phyloP scores from a whole-genome alignment of 1,140 invertebrate genomes.

The Aphis craccivora region DNA sequence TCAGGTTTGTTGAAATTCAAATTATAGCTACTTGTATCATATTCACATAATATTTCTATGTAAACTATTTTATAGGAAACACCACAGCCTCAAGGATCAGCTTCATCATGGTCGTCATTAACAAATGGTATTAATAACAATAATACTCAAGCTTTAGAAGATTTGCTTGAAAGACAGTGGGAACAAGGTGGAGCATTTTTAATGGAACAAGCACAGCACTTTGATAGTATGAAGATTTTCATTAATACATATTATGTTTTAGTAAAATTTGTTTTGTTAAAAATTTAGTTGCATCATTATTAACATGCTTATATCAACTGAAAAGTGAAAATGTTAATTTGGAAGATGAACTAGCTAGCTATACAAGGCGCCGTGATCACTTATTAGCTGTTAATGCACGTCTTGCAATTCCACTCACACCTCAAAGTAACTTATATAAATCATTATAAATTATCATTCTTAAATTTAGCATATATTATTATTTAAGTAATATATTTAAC shows the following conservation, averaged over 20 bases:
- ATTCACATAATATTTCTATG: background rate
- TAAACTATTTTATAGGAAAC: background rate
- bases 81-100: conserved; percentile 21
- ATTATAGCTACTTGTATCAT: background rate
- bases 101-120: conserved; percentile 43
- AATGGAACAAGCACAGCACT: conserved; percentile 96
- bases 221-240: conserved; percentile 69
- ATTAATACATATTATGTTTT: background rate
- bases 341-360: conserved; percentile 86
- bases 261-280: conserved; percentile 31
- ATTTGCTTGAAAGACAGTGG: conserved; percentile 94
- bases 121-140: conserved; percentile 46
- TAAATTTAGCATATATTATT: background rate
- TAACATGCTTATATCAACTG: conserved; percentile 93
- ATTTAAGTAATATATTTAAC: background rate
- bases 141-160: conserved; percentile 81
- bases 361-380: conserved; percentile 89
- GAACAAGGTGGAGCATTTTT: conserved; percentile 96
- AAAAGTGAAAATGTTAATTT: conserved; percentile 89
- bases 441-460: background rate
- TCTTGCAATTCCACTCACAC: conserved; percentile 82
- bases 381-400: conserved; percentile 93
- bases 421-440: conserved; percentile 58
- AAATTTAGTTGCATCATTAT: conserved; percentile 81
- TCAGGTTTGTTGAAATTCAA: background rate